These are phyloP conservation scores for Plagodis dolabraria DNA, from an alignment of 2,888 invertebrate species.

Conservation along the genomic window DNA sequence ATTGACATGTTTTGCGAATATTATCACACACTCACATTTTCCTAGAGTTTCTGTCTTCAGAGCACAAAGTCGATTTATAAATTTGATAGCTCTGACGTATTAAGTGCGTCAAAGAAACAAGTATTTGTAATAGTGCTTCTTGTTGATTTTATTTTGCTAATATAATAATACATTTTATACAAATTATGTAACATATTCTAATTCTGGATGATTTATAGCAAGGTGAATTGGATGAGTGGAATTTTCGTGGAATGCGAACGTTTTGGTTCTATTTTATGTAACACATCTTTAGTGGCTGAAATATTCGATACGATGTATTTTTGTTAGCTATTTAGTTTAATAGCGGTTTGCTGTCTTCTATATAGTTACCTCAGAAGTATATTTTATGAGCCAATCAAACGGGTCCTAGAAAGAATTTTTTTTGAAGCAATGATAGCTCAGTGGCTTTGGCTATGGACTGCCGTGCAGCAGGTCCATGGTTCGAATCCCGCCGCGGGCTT, in stretches of 20 bases:
- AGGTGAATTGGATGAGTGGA: conserved; percentile 8
- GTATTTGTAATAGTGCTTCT: conserved; percentile 26
- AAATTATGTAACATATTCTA: conserved; percentile 23
- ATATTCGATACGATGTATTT: too few species aligned
- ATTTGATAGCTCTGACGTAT: conserved; percentile 26
- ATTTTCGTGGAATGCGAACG: conserved; percentile 7
- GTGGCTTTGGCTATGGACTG: too few species aligned
- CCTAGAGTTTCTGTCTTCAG: conserved; percentile 17
- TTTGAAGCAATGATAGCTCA: too few species aligned
- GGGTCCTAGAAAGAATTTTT: too few species aligned
- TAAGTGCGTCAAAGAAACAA: conserved; percentile 33
- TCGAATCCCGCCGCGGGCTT: too few species aligned
- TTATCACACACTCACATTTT: neutral
- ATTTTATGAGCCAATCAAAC: too few species aligned
- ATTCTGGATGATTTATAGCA: conserved; percentile 20
- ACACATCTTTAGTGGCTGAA: neutral
- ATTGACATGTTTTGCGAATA: conserved; percentile 20
- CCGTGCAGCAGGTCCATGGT: too few species aligned
- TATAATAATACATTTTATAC: conserved; percentile 29
- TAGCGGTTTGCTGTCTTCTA: too few species aligned
- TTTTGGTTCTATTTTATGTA: conserved; percentile 1
- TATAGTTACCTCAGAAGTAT: too few species aligned
- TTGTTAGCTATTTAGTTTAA: too few species aligned
- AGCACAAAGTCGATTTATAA: conserved; percentile 30
- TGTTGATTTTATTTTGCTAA: conserved; percentile 27